Base-by-base conservation (phyloP, 2,113 vertebrate species). In the Nettapus auritus region DNA sequence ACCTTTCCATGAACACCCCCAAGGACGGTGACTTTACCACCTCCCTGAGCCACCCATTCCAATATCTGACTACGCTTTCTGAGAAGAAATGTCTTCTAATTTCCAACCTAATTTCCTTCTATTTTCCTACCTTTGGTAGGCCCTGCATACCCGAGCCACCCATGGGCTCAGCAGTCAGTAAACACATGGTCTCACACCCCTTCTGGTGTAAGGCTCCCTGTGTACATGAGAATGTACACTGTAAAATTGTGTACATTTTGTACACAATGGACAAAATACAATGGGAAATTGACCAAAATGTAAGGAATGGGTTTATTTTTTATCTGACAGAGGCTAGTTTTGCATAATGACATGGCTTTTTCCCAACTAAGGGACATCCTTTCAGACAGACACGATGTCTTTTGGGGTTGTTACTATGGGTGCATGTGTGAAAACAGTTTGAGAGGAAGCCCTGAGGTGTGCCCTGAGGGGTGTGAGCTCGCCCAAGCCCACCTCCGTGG, bases 401-500 rank as follows among this genome's bases (percentile, higher is more conserved):
- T 56, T 48, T 2, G 1, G 73, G 63, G 31, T 16, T 21, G 15
- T 2, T 40, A 10, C 8, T 10, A 20, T 0, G 9, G 75, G 13
- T 57, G 10, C 3, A 1, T 23, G 59, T 16, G 38, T 4, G 60
- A 28, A 19, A 26, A 10, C 23, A 19, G 23, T 3, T 13, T 44
- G 48, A 56, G 31, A 5, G 1, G 5, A 19, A 67, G 8, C 6
- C 40, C 42, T 31, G 56, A 8, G 52, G 48, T 20, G 20, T 6
- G 33, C 33, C 26, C 1, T n/a, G n/a, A n/a, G 40, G 40, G 12
- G 40, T 40, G 40, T 40, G 10, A 48, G 31, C 48, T 34, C 2
- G 2, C 34, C 52, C 86, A 2, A 25, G 48, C 5, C 0, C 48
- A 2, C 3, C 11, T 4, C 4, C 15, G 15, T 0, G 8, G 5